These are phyloP conservation scores for Drosophila baimaii DNA, from an alignment of 1,140 invertebrate genomes.

Conservation along the genomic window DNA sequence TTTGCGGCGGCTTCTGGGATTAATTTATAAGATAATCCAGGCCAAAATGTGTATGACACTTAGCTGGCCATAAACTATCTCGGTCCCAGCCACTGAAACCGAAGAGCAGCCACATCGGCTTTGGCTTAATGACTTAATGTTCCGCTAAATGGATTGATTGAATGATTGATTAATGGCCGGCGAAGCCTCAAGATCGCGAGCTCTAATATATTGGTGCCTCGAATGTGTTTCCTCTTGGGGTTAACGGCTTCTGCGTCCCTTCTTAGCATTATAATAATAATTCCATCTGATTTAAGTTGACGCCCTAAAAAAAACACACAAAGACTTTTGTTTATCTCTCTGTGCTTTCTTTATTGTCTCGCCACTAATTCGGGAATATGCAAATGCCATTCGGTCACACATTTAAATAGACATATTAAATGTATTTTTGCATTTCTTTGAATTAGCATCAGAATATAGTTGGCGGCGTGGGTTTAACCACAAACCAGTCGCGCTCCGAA, in stretches of 20 bases:
- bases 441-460: slow-evolving; percentile 74
- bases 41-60: slow-evolving; percentile 26
- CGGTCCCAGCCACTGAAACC: slow-evolving; percentile 14
- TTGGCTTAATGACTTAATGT: slow-evolving; percentile 45
- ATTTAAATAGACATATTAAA: slow-evolving; percentile 36
- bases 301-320: slow-evolving; percentile 16
- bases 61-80: slow-evolving; percentile 36
- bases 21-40: slow-evolving; percentile 29
- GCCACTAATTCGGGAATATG: slow-evolving; percentile 56
- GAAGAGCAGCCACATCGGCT: neutral
- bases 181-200: slow-evolving; percentile 27
- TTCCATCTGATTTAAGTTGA: neutral
- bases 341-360: slow-evolving; percentile 36
- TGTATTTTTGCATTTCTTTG: slow-evolving; percentile 54
- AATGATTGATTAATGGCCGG: slow-evolving; percentile 17
- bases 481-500: slow-evolving; percentile 50
- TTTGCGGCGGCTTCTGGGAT: slow-evolving; percentile 6
- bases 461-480: slow-evolving; percentile 54
- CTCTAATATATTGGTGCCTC: neutral
- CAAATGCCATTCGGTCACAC: slow-evolving; percentile 45
- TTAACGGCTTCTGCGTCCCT: slow-evolving; percentile 60
- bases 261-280: slow-evolving; percentile 36
- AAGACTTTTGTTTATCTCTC: slow-evolving; percentile 31
- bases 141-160: slow-evolving; percentile 48
- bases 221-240: slow-evolving; percentile 37